phyloP scores from a whole-genome alignment of 2,888 invertebrate species.

The Andricus quercusramuli region DNA sequence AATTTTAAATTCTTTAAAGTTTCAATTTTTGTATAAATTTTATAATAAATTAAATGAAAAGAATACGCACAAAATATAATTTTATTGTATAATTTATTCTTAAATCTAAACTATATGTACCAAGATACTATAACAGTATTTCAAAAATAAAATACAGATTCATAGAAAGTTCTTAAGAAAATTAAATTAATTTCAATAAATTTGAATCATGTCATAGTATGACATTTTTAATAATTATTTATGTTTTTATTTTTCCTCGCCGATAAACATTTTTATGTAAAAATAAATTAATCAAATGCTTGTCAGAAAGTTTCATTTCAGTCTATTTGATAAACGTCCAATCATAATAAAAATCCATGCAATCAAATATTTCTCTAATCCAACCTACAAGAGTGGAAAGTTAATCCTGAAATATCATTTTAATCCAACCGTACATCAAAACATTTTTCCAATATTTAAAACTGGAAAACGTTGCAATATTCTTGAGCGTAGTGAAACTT shows the following conservation, averaged over 20 bases:
- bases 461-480: too few relatives aligned
- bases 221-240: not conserved
- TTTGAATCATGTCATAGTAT: not conserved
- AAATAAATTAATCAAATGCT: too few relatives aligned
- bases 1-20: not conserved
- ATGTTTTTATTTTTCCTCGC: not conserved
- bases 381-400: not conserved
- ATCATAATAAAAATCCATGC: not conserved
- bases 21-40: not conserved
- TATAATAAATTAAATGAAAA: not conserved
- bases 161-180: too few relatives aligned
- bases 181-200: too few relatives aligned
- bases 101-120: not conserved
- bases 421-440: not conserved
- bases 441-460: too few relatives aligned
- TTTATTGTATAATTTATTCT: not conserved
- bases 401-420: not conserved
- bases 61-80: not conserved
- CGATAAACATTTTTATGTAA: not conserved
- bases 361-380: not conserved
- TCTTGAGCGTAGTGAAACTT: too few relatives aligned
- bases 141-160: not conserved
- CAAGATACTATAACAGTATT: not conserved
- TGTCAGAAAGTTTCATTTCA: too few relatives aligned
- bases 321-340: too few relatives aligned